Base-by-base conservation (phyloP, 2,888 invertebrate species). In the Sesia bembeciformis region DNA sequence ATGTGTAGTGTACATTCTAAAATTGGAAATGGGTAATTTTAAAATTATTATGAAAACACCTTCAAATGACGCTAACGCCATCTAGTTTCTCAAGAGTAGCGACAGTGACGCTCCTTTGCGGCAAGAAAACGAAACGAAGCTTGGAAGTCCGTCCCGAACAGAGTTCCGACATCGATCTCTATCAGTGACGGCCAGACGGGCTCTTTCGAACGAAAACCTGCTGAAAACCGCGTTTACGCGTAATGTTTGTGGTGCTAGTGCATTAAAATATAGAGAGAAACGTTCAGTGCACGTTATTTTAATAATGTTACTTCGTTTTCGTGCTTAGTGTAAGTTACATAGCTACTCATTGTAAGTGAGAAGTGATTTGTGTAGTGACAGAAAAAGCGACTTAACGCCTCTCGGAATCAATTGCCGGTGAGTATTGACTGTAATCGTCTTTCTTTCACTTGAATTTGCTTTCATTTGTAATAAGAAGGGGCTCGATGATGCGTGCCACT, bases 181-280 rank as follows among this genome's bases (percentile, higher is more conserved):
- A 75, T 67, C 77, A 78, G 84, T 78, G 72, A 81, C 76, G 82
- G 78, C 76, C 72, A 69, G 75, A 71, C 69, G 72, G 72, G 68
- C 68, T 68, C 78, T 77, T 74, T 74, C 81, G 80, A 81, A 78
- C 80, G 79, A 84, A 84, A 53, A 71, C 78, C 76, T 67, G 70
- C 72, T 75, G 79, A 81, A 74, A 76, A 78, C 72, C 75, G 76
- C 78, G 70, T 74, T 72, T 66, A 64, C 71, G 76, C 81, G 84
- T 79, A 67, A 87, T 87, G 86, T 79, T 72, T 76, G 78, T 79
- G 78, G 86, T 87, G 86, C 81, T 84, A 82, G 87, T 87, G 87
- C 78, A 72, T 74, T 84, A 74, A 84, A 76, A 74, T 63, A 68
- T 70, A 70, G 63, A 63, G 67, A 67, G 68, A 59, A 74, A 79